A percentile compares a stretch with the other conserved stretches of the same genome.
Evolutionary conservation across 2,888 invertebrate species (phyloP).

Genomic region (Mythimna vitellina): DNA sequence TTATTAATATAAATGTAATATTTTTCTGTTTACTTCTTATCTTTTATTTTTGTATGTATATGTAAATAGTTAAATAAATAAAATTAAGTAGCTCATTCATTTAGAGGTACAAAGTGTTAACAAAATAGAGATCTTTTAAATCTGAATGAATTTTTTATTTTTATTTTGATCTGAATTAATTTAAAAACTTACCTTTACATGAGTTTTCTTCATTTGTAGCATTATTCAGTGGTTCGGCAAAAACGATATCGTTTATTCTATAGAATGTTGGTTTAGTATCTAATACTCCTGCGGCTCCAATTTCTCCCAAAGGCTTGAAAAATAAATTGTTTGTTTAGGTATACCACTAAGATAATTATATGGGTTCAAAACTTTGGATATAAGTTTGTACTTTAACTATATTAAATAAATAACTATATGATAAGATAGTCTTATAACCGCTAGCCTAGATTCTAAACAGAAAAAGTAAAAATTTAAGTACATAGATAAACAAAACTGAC

Average conservation of each 20-base stretch:
- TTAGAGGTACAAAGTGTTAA: too few species aligned
- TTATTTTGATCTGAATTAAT: too few species aligned
- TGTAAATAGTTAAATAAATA: too few species aligned
- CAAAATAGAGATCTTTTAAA: too few species aligned
- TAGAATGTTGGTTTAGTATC: slow-evolving; percentile 6
- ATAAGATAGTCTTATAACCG: neutral
- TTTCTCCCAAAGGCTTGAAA: slow-evolving; percentile 50
- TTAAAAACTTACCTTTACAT: slow-evolving; percentile 27
- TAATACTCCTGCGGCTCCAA: neutral
- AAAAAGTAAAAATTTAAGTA: neutral
- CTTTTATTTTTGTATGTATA: too few species aligned
- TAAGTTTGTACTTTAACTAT: neutral
- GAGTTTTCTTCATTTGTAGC: neutral
- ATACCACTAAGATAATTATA: neutral
- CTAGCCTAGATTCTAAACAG: neutral
- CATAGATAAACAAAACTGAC: slow-evolving; percentile 19
- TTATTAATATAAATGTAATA: too few species aligned
- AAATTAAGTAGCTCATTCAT: too few species aligned
- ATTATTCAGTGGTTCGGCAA: slow-evolving; percentile 54
- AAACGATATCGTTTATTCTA: slow-evolving; percentile 44
- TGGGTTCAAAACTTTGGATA: neutral
- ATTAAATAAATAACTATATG: neutral
- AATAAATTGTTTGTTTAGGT: neutral
- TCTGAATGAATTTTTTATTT: too few species aligned
- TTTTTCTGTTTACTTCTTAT: too few species aligned